Evolutionary conservation across 2,888 invertebrate genomes (phyloP).

Genomic region (Oscheius sp.): DNA sequence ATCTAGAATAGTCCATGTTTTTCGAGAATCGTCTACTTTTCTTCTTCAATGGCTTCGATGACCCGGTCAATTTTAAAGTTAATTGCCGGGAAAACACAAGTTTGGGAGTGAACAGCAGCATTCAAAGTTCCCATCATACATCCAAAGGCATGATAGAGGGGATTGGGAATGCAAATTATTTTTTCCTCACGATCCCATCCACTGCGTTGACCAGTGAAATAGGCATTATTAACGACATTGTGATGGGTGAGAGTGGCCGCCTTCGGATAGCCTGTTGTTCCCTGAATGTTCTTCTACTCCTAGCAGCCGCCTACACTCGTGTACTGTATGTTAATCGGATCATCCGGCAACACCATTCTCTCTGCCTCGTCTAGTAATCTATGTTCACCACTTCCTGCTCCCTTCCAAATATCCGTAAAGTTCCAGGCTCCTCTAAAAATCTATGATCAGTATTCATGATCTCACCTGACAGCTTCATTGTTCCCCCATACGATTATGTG

Average conservation of each 20-base stretch:
- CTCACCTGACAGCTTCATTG: constrained; percentile 21
- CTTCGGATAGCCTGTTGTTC: constrained; percentile 78
- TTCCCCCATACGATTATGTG: constrained; percentile 29
- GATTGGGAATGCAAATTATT: constrained; percentile 68
- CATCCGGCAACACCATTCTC: constrained; percentile 77
- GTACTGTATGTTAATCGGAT: constrained; percentile 78
- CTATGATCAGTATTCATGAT: not conserved
- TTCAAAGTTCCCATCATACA: constrained; percentile 77
- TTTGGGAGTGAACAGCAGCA: constrained; percentile 74
- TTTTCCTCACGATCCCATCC: constrained; percentile 61
- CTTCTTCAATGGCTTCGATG: constrained; percentile 77
- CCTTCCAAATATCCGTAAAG: constrained; percentile 72
- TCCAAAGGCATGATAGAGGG: constrained; percentile 80
- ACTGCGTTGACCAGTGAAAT: constrained; percentile 75
- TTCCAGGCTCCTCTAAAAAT: constrained; percentile 72
- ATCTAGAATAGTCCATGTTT: constrained; percentile 57
- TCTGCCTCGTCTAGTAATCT: constrained; percentile 73
- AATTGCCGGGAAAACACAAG: constrained; percentile 72
- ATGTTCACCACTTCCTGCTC: constrained; percentile 69
- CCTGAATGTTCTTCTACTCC: not conserved
- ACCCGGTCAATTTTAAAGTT: constrained; percentile 76
- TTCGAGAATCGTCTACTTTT: constrained; percentile 74
- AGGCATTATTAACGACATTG: constrained; percentile 81
- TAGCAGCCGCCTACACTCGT: constrained; percentile 37
- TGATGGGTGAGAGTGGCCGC: constrained; percentile 78